Base-by-base conservation (phyloP, 1,140 invertebrate species). In the Theocolax elegans region DNA sequence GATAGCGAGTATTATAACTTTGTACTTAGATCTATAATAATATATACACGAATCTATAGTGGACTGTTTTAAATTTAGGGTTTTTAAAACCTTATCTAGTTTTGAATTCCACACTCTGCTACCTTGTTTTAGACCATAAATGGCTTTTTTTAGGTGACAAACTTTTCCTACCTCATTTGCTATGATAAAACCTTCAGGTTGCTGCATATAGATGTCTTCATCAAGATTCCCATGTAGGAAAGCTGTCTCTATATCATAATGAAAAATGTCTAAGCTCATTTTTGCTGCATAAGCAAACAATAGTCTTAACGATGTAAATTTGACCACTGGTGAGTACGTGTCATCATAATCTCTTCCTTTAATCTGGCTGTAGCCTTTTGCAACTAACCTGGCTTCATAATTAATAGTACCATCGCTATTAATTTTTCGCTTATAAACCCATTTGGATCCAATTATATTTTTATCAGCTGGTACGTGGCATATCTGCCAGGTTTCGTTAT, bases 331-430 rank as follows among this genome's bases (percentile, higher is more conserved):
- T n/a, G n/a, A n/a, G n/a, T n/a, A n/a, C n/a, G n/a, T n/a, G n/a
- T n/a, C n/a, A n/a, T n/a, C 21, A 51, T 77, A 81, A 25, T 81
- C 80, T 3, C 80, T 71, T 19, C 75, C 79, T 42, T 75, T 9
- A 8, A 58, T 35, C 71, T 79, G 74, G 29, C 64, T 70, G 67
- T 76, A 70, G 53, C 78, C 73, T 76, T 79, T 72, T 56, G 74
- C 72, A 10, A 51, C 67, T 1, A 77, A 40, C 38, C 72, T 53
- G 0, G 71, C 72, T 51, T 74, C 73, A n/a, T 54, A 72, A 35
- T 62, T 53, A 48, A n/a, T n/a, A n/a, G n/a, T n/a, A n/a, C n/a
- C n/a, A n/a, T n/a, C n/a, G n/a, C n/a, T n/a, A n/a, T n/a, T n/a
- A n/a, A n/a, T n/a, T n/a, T n/a, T n/a, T n/a, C n/a, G n/a, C n/a